Conservation (phyloP, 2,113 vertebrate genomes). For the Solea solea region DNA sequence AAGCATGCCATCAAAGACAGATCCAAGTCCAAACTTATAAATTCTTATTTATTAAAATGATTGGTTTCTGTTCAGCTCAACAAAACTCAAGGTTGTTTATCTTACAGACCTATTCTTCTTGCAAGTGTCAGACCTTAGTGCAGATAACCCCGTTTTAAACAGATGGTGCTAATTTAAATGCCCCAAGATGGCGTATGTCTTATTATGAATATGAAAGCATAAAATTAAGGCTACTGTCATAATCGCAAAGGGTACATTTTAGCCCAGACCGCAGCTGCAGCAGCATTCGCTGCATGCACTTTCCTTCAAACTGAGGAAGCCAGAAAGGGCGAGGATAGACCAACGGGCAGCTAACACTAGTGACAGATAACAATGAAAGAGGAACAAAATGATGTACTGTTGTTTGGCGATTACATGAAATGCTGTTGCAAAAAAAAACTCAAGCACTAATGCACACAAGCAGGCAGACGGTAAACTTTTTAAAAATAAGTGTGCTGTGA, state of each 20-base stretch:
- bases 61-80: not conserved
- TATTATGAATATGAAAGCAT: constrained; percentile 87
- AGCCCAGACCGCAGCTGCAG: constrained; percentile 81
- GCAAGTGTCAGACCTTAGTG: constrained; percentile 46
- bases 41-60: not conserved
- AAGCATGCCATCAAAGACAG: constrained; percentile 4
- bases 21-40: not conserved
- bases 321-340: constrained; percentile 52
- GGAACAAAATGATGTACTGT: not conserved
- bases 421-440: too few species aligned
- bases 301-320: constrained; percentile 72
- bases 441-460: too few species aligned
- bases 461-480: too few species aligned
- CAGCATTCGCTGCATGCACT: constrained; percentile 80
- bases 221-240: constrained; percentile 94
- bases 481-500: too few species aligned
- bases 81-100: not conserved
- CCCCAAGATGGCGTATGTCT: constrained; percentile 92
- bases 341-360: constrained; percentile 10
- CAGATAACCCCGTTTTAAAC: constrained; percentile 26
- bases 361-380: not conserved
- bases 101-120: not conserved
- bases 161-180: constrained; percentile 73
- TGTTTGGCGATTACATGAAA: too few species aligned
- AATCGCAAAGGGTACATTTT: constrained; percentile 92